These are phyloP conservation scores for Diadromus collaris DNA, from an alignment of 2,888 invertebrate species.

Conservation along the genomic window DNA sequence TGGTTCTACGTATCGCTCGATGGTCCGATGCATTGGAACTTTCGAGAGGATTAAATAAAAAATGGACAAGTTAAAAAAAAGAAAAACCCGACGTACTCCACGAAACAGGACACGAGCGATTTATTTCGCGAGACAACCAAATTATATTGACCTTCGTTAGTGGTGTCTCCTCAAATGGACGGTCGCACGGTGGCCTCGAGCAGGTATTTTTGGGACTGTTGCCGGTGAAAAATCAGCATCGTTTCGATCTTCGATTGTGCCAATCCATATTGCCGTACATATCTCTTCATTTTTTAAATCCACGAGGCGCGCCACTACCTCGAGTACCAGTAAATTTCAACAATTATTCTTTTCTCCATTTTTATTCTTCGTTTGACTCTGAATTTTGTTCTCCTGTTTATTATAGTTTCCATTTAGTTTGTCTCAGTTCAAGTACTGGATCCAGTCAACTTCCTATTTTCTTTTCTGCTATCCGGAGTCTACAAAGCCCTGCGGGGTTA, in stretches of 20 bases:
- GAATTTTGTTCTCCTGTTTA: not conserved
- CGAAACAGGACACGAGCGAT: conserved; percentile 25
- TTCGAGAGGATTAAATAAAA: conserved; percentile 36
- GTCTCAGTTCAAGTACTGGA: too few species aligned
- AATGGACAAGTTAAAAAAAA: conserved; percentile 6
- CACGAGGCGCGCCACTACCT: too few species aligned
- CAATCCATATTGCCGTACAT: not conserved
- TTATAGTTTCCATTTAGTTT: too few species aligned
- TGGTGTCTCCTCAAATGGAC: too few species aligned
- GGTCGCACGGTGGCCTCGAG: not conserved
- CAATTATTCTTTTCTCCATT: not conserved
- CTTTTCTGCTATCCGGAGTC: too few species aligned
- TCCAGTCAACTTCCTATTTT: too few species aligned
- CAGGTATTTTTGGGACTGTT: not conserved
- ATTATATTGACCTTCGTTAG: not conserved
- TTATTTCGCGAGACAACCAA: conserved; percentile 38
- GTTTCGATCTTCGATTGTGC: not conserved
- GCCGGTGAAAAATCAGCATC: not conserved
- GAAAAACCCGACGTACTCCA: conserved; percentile 22
- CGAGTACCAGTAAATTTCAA: not conserved
- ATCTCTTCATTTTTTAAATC: too few species aligned
- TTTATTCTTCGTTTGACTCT: not conserved
- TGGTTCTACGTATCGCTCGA: conserved; percentile 28
- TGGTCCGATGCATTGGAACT: conserved; percentile 30
- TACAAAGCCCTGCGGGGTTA: too few species aligned